Evolutionary conservation across 1,140 invertebrate genomes (phyloP).

Genomic region (Bursaphelenchus mucronatus): DNA sequence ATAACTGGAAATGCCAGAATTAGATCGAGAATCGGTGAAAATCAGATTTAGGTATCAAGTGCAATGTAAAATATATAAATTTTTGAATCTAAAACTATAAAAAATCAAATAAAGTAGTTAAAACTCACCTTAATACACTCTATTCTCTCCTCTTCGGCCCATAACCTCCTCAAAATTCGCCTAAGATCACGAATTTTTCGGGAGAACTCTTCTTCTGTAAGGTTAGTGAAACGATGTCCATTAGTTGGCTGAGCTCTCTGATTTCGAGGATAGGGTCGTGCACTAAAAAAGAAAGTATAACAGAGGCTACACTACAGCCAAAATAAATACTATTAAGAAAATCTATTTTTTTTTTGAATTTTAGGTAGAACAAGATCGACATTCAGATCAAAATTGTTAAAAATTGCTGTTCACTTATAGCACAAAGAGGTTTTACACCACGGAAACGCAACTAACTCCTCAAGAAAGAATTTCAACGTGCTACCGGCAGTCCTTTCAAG

Average conservation of each 20-base stretch:
- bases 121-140: conserved; percentile 38
- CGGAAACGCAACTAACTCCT: too few relatives aligned
- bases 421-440: too few relatives aligned
- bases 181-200: conserved; percentile 32
- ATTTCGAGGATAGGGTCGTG: not conserved
- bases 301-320: not conserved
- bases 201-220: conserved; percentile 32
- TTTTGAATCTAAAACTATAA: not conserved
- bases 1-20: conserved; percentile 37
- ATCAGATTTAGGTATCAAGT: not conserved
- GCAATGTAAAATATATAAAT: too few relatives aligned
- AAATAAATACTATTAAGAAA: conserved; percentile 13
- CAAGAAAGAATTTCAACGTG: too few relatives aligned
- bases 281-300: not conserved
- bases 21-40: not conserved
- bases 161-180: conserved; percentile 20
- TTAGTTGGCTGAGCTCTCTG: conserved; percentile 1
- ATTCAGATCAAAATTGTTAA: too few relatives aligned
- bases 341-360: conserved; percentile 15
- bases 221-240: conserved; percentile 20
- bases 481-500: too few relatives aligned
- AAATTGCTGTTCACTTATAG: too few relatives aligned
- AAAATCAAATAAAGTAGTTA: conserved; percentile 7
- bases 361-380: too few relatives aligned
- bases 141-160: conserved; percentile 37